A percentile compares a stretch with the other conserved stretches of the same genome.
phyloP scores from a whole-genome alignment of 23 tunicate genomes.

The Trididemnum nubilum region DNA sequence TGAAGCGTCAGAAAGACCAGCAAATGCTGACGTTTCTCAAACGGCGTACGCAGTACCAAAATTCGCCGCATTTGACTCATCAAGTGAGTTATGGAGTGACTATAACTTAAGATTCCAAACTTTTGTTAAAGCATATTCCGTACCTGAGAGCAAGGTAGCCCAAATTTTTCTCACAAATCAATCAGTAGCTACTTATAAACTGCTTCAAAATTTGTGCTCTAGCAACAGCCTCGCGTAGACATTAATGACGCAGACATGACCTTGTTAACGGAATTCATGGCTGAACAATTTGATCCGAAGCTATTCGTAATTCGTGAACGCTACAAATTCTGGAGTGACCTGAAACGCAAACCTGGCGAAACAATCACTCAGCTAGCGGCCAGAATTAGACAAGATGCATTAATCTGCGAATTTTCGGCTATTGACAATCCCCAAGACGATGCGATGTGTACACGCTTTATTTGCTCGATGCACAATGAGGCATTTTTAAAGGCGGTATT shows the following conservation, averaged over 20 bases:
- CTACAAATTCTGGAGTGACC: constrained; percentile 48
- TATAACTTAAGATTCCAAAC: constrained; percentile 25
- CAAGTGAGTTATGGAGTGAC: constrained; percentile 33
- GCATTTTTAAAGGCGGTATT: constrained; percentile 44
- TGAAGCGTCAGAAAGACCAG: no score
- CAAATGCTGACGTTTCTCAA: background rate
- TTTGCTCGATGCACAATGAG: constrained; percentile 45
- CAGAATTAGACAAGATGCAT: constrained; percentile 47
- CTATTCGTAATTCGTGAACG: constrained; percentile 37
- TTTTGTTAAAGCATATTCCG: constrained; percentile 25
- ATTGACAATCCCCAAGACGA: constrained; percentile 41
- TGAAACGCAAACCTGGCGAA: constrained; percentile 31
- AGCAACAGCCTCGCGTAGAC: constrained; percentile 12
- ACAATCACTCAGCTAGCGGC: constrained; percentile 38
- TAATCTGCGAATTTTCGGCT: constrained; percentile 32
- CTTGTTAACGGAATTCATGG: constrained; percentile 9
- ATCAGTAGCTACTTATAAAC: background rate
- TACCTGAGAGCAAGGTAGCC: constrained; percentile 22
- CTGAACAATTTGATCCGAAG: constrained; percentile 40
- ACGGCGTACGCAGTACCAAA: background rate
- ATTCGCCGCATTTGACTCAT: constrained; percentile 31
- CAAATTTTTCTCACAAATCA: constrained; percentile 42
- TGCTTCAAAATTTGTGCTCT: background rate
- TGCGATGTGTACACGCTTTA: constrained; percentile 44
- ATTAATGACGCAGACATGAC: constrained; percentile 13